Base-by-base conservation (phyloP, 2,113 vertebrate species). In the Lepus europaeus region DNA sequence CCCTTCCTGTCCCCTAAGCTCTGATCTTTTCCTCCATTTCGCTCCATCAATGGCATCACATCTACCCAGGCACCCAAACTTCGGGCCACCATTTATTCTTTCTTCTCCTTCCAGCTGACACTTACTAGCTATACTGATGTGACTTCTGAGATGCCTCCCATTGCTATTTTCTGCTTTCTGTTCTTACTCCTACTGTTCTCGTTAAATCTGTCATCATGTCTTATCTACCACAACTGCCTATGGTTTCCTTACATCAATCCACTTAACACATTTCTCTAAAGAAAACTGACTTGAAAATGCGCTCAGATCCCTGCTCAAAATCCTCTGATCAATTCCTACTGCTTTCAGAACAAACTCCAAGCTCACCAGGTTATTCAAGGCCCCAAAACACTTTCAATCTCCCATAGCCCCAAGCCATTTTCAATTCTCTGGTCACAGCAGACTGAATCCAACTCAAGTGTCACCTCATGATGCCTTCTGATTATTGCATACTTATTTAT, bases 181-280 rank as follows among this genome's bases (percentile, higher is more conserved):
- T n/a, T 72, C 49, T 23, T 69, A 73, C 6, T 87, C 68, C 70
- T 63, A 9, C 8, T 66, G 8, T 45, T 92, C 36, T n/a, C 69
- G 31, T 73, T 91, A 27, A 73, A 39, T 19, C 39, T 74, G 59
- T 83, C 23, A 39, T 78, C 61, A 74, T 68, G 31, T 93, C 29
- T 72, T 59, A 72, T 4, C 59, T 81, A 61, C 27, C 13, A 8
- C 13, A 59, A 51, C 11, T 74, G 63, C 64, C 39, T 23, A 45
- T 45, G n/a, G 33, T 31, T 80, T 91, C 80, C 59, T 77, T n/a
- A 49, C 25, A 33, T 74, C 63, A 25, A 13, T 36, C 2, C 70
- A 93, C 27, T 59, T 53, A 90, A 87, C n/a, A 93, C 9, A 63
- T 16, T 53, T 76, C 86, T 90, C n/a, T 29, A 64, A 91, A 83